Conservation (phyloP, 2,888 invertebrate species). For the Drosophila quinaria region DNA sequence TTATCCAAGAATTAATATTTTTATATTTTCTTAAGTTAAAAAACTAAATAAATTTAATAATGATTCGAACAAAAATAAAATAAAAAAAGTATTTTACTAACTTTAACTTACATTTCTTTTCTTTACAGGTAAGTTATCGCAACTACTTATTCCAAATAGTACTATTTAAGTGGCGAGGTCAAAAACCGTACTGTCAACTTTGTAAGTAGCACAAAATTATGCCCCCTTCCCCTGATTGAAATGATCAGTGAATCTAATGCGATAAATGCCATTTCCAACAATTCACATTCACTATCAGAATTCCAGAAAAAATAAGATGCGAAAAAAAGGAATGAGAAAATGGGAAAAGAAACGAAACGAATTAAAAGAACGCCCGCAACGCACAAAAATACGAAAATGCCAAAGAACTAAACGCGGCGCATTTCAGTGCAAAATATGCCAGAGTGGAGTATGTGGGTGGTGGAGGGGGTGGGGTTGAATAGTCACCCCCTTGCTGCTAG, state of each 20-base stretch:
- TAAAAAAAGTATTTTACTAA: not conserved
- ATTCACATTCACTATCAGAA: constrained; percentile 50
- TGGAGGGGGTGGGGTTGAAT: not conserved
- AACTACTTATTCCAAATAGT: not conserved
- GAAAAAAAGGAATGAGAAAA: constrained; percentile 7
- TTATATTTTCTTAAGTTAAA: too few species aligned
- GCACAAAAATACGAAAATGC: constrained; percentile 54
- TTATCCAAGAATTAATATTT: too few species aligned
- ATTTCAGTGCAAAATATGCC: constrained; percentile 57
- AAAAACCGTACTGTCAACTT: constrained; percentile 16
- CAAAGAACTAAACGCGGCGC: constrained; percentile 58
- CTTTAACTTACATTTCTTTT: not conserved
- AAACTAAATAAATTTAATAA: too few species aligned
- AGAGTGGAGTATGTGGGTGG: constrained; percentile 2
- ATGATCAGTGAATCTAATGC: constrained; percentile 51
- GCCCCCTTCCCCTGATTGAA: not conserved
- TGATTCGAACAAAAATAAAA: too few species aligned
- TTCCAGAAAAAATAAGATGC: constrained; percentile 7
- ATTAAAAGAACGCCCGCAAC: constrained; percentile 64
- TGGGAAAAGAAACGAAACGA: constrained; percentile 26
- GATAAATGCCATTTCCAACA: constrained; percentile 49
- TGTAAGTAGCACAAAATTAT: constrained; percentile 66
- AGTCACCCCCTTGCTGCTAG: not conserved
- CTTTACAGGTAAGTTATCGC: constrained; percentile 64
- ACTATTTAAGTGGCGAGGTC: constrained; percentile 14